These are phyloP conservation scores for Gymnoscopelus braueri DNA, from an alignment of 2,797 vertebrate species.

Conservation along the genomic window DNA sequence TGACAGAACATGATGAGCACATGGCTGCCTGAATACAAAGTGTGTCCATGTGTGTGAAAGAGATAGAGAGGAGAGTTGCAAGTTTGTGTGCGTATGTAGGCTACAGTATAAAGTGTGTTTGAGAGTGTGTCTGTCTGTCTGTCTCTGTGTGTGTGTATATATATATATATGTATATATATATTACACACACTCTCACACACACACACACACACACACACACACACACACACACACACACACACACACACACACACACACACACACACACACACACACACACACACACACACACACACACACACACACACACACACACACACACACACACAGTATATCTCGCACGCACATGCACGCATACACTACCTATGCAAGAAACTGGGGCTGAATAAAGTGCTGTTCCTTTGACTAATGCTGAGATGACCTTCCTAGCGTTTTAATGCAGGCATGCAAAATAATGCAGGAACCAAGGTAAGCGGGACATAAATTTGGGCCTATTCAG, in stretches of 20 bases:
- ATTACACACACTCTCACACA: no score
- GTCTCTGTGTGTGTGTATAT: no score
- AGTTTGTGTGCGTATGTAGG: background rate
- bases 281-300: no score
- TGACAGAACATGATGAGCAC: constrained; percentile 71
- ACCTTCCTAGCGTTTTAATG: constrained; percentile 59
- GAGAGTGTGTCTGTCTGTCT: background rate
- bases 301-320: no score
- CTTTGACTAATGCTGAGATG: constrained; percentile 41
- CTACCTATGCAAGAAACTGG: constrained; percentile 45
- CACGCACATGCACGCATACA: constrained; percentile 24
- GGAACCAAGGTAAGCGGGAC: constrained; percentile 50
- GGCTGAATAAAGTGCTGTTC: constrained; percentile 42
- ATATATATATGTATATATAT: no score
- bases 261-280: no score
- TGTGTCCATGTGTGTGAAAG: constrained; percentile 42
- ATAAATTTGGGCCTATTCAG: constrained; percentile 45
- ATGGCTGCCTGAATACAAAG: constrained; percentile 68
- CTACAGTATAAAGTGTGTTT: background rate
- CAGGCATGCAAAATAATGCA: constrained; percentile 53
- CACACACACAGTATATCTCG: no score
- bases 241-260: no score
- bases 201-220: no score
- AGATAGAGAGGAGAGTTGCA: constrained; percentile 45
- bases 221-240: no score